Evolutionary conservation across 2,113 vertebrate genomes (phyloP), one percentile per base, ranked within the genome.

Genomic region (Gobio gobio): DNA sequence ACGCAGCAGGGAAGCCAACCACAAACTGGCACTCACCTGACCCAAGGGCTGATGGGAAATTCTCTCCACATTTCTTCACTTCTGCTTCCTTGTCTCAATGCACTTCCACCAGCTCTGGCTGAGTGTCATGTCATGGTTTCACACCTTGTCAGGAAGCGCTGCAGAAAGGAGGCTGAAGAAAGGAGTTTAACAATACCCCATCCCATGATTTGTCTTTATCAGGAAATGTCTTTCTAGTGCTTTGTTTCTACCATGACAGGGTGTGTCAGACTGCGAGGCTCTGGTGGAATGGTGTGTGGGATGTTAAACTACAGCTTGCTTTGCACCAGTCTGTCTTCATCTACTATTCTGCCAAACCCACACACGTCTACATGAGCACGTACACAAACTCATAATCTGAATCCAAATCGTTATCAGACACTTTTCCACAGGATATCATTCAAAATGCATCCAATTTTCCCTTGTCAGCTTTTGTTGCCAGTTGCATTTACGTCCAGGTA

Each of bases 291-390:
- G 43, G 63, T 81, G 59, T 81, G 79, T 68, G 79, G 79, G 45
- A 26, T 66, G 79, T 81, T 51, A 68, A 81, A 81, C 61, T 81
- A 51, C 61, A 81, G 79, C 78, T 64, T 47, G n/a, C 58, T 43
- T 78, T 61, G 72, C 26, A 16, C 74, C 74, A 76, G 74, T 76
- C 47, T 76, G 74, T 54, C 49, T 76, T 76, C 87, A 81, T 45
- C 33, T 79, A 78, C 84, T 90, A 81, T 84, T 81, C 72, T 83
- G 33, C 74, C 58, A 84, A 83, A 82, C 72, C 74, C 72, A 83
- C 73, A 70, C 73, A 82, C 81, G 66, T 43, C 86, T 72, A 79
- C 88, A 87, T 40, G 59, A 64, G 18, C 73, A 83, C 75, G 18
- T 58, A 87, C 36, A 63, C 79, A 82, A 24, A 75, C 36, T 47